These are phyloP conservation scores for Caenorhabditis panamensis DNA, from an alignment of 2,888 invertebrate species.

Conservation along the genomic window DNA sequence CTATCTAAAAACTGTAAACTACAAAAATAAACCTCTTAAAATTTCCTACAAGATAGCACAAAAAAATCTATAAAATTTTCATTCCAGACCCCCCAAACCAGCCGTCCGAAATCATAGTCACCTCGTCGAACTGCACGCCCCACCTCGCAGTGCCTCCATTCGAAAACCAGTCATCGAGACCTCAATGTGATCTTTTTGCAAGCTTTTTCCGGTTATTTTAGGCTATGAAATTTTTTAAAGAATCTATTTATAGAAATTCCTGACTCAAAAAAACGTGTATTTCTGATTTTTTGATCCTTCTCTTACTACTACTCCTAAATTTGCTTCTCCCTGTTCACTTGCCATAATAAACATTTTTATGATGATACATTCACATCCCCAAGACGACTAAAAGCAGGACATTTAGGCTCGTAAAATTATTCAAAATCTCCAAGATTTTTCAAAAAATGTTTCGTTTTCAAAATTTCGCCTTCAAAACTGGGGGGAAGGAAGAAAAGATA, in stretches of 20 bases:
- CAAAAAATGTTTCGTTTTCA: neutral
- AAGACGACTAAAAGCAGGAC: conserved; percentile 28
- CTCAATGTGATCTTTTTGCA: conserved; percentile 50
- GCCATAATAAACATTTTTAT: conserved; percentile 23
- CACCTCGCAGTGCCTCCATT: conserved; percentile 19
- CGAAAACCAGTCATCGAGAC: conserved; percentile 56
- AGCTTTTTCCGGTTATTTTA: neutral
- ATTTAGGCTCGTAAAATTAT: conserved; percentile 30
- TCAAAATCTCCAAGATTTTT: neutral
- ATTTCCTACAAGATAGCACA: too few relatives aligned
- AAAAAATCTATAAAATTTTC: too few relatives aligned
- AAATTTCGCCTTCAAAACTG: neutral
- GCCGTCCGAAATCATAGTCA: neutral
- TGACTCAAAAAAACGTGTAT: neutral
- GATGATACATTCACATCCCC: neutral
- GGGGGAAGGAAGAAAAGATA: neutral
- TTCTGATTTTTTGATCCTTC: neutral
- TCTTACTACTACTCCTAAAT: neutral
- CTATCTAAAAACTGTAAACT: too few relatives aligned
- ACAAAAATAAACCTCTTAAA: too few relatives aligned
- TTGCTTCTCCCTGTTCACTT: conserved; percentile 3
- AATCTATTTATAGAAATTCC: too few relatives aligned
- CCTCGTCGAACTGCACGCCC: conserved; percentile 49
- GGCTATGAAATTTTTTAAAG: too few relatives aligned
- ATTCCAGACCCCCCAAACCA: conserved; percentile 29